Evolutionary conservation across 1,140 invertebrate species (phyloP), one percentile per base, ranked within the genome.

Genomic region (Cyphomyrmex costatus): DNA sequence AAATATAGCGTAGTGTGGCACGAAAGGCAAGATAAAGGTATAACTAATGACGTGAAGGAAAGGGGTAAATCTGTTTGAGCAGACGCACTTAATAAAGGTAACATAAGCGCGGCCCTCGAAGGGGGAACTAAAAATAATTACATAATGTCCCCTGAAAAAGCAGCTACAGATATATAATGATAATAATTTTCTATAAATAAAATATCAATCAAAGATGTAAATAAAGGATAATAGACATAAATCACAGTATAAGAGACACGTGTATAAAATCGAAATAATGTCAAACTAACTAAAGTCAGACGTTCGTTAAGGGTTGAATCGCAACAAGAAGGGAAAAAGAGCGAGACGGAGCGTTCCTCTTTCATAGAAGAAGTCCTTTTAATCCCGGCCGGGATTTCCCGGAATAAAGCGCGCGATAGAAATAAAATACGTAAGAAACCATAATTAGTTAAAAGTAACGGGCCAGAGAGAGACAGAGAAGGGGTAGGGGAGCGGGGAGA

Each of bases 391-490:
- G 68, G 79, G 68, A 83, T 83, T 83, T 73, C 79, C 66, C 36
- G 53, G 24, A 73, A 82, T 73, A 60, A 74, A 58, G 53, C 66
- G 68, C 24, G 56, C 68, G 53, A 83, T 60, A 46, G 53, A 74
- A 83, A 83, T 83, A 74, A 83, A 83, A 82, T 79, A 68, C 56
- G 74, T 33, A 70, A 80, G 65, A 70, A 86, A 68, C 36, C 49
- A 82, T 66, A 76, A 73, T 85, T 74, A 87, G 71, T 68, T 63
- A 86, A 82, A 76, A 63, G 83, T 58, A 78, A 86, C 27, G 30
- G 27, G 27, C 36, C 53, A 53, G 51, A 61, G n/a, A 12, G 1
- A 56, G 56, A 79, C 14, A 30, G 58, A 78, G 12, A 7, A 66
- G 76, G 80, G 60, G 68, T 21, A 66, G 66, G n/a, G 51, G 51